Evolutionary conservation across 1,140 invertebrate species (phyloP), one percentile per base, ranked within the genome.

Genomic region (Drosophila albomicans): DNA sequence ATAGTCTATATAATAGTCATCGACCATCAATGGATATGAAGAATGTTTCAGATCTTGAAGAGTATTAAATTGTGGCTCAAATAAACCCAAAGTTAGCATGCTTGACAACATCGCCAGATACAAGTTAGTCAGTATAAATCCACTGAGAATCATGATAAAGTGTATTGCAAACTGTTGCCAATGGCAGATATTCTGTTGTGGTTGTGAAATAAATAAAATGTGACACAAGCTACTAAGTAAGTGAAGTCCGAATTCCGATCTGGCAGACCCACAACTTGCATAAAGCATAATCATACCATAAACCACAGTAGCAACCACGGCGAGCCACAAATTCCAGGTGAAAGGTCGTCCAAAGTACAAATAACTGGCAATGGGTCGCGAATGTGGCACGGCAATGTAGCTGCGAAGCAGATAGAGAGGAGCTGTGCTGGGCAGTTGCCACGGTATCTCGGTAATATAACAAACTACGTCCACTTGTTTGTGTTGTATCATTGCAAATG

Each of bases 121-220:
- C 1, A 82, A 15, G 20, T 82, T 87, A 11, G 82, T 87, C 10
- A 87, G 48, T 54, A 82, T 38, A n/a, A 87, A 87, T 5, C 82
- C 82, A 5, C 13, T 38, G 0, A 79, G 5, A 0, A 51, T 56
- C 1, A 87, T 25, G 5, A 82, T 65, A 0, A 35, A 43, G 16
- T 79, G 70, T 13, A 69, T 57, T 0, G 4, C 11, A 10, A 58
- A 8, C 5, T 72, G 70, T 35, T 66, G 63, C 63, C 70, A 69
- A 20, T 69, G 68, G 13, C 32, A 8, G 7, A 68, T 30, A 1
- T 3, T 48, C 6, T 48, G 30, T 41, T 1, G 1, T 1, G 58
- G 32, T 8, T 63, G 72, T 1, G 49, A 5, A 3, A 75, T 32
- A 5, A 35, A 76, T 0, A 86, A 38, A 1, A 87, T 28, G 28